These are phyloP conservation scores for Trachops cirrhosus DNA, from an alignment of 2,797 vertebrate species.

Conservation along the genomic window DNA sequence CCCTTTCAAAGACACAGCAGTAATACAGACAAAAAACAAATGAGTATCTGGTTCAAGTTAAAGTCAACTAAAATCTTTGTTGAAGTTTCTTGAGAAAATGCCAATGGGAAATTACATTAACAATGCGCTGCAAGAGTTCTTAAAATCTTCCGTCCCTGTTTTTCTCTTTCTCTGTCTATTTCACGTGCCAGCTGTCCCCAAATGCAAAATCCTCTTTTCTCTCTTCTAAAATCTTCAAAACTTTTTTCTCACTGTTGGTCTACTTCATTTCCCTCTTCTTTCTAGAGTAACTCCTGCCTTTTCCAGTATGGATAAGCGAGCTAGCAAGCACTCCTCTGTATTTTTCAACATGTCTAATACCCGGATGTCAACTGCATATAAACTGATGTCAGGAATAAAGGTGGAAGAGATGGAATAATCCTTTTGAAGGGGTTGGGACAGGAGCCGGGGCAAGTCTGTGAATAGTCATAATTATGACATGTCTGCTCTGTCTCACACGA, in stretches of 20 bases:
- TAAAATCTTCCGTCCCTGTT: not conserved
- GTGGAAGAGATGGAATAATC: not conserved
- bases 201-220: not conserved
- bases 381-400: not conserved
- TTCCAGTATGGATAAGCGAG: not conserved
- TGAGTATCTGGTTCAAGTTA: not conserved
- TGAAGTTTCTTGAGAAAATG: not conserved
- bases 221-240: not conserved
- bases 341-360: not conserved
- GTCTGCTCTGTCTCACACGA: not conserved
- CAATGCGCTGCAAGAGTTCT: not conserved
- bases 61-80: slow-evolving; percentile 2
- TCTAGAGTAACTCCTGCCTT: not conserved
- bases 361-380: not conserved
- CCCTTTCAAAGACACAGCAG: not conserved
- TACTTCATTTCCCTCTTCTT: not conserved
- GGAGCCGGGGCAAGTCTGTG: not conserved
- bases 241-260: not conserved
- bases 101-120: not conserved
- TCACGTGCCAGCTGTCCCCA: not conserved
- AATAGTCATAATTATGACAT: not conserved
- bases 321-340: not conserved
- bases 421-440: not conserved
- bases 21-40: not conserved
- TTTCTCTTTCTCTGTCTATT: not conserved